Base-by-base conservation (phyloP, 2,888 invertebrate species). In the Drosophila maculinotata region DNA sequence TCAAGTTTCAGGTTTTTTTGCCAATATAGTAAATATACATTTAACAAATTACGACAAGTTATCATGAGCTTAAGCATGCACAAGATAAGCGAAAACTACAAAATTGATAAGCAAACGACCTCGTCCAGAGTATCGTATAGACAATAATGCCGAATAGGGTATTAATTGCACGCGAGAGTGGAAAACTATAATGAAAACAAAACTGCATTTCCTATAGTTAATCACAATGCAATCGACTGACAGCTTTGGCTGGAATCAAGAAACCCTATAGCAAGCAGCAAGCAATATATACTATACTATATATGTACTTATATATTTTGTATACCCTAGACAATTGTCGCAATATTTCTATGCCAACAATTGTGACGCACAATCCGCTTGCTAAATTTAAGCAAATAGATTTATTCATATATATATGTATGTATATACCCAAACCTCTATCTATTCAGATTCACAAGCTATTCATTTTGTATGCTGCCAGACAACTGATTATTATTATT, bases 181-280 rank as follows among this genome's bases (percentile, higher is more conserved):
- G 20, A 8, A 36, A 28, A 38, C 1, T 12, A 14, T 5, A 54
- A 33, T 1, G 12, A n/a, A 15, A 39, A 8, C 12, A 23, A 38
- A 42, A 15, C 3, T 51, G 14, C 51, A 35, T 28, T 53, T 64
- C 45, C 39, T 35, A 15, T 10, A 8, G 33, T 17, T 17, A 25
- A 47, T 54, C 38, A 17, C 36, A 39, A 12, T 31, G 12, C 15
- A 8, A 64, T 35, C 63, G 64, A 65, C 63, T 48, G 56, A 47
- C 47, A 33, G 44, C 38, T 69, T 63, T 30, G 69, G 69, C 44
- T 47, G 65, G 60, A 4, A 82, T 76, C 67, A 59, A 67, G 83
- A 86, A 80, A 82, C 62, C 70, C 33, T 79, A 82, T 38, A 68
- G 76, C 64, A 54, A 68, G n/a, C n/a, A n/a, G n/a, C n/a, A n/a